phyloP scores from a whole-genome alignment of 2,797 vertebrate species.

The Phalloptychus januarius region DNA sequence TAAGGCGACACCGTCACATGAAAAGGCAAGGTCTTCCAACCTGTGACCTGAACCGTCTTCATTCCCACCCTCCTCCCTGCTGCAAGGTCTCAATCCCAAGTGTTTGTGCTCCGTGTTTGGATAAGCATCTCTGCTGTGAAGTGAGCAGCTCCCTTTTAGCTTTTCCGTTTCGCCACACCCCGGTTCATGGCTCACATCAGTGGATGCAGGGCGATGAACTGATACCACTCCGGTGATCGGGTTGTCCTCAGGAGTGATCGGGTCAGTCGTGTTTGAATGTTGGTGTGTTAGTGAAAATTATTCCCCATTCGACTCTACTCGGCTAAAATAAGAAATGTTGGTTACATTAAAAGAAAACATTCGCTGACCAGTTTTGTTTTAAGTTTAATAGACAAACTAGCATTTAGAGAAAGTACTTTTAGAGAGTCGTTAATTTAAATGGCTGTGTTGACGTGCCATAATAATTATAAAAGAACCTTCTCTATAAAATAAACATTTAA shows the following conservation, averaged over 20 bases:
- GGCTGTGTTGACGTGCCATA: not conserved
- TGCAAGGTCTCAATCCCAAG: slow-evolving; percentile 47
- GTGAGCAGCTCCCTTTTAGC: slow-evolving; percentile 53
- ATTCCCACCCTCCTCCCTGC: slow-evolving; percentile 57
- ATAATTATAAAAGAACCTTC: not conserved
- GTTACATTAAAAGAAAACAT: not conserved
- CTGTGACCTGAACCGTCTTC: slow-evolving; percentile 28
- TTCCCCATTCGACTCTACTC: not conserved
- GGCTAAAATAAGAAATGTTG: not conserved
- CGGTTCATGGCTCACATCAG: slow-evolving; percentile 18
- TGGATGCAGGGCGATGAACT: not conserved
- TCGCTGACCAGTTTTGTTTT: not conserved
- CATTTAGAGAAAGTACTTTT: not conserved
- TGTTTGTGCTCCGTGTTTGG: slow-evolving; percentile 58
- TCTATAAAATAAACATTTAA: not conserved
- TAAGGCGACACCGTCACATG: slow-evolving; percentile 61
- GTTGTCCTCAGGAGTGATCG: slow-evolving; percentile 2
- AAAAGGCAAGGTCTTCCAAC: slow-evolving; percentile 39
- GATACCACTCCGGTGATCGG: slow-evolving; percentile 13
- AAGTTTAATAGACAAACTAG: no score
- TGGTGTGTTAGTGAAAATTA: not conserved
- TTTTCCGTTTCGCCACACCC: slow-evolving; percentile 39
- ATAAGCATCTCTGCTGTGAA: slow-evolving; percentile 64
- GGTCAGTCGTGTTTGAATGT: not conserved
- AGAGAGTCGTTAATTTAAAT: not conserved